Evolutionary conservation across 2,888 invertebrate genomes (phyloP), one percentile per base, ranked within the genome.

Genomic region (Lasioglossum calceatum): DNA sequence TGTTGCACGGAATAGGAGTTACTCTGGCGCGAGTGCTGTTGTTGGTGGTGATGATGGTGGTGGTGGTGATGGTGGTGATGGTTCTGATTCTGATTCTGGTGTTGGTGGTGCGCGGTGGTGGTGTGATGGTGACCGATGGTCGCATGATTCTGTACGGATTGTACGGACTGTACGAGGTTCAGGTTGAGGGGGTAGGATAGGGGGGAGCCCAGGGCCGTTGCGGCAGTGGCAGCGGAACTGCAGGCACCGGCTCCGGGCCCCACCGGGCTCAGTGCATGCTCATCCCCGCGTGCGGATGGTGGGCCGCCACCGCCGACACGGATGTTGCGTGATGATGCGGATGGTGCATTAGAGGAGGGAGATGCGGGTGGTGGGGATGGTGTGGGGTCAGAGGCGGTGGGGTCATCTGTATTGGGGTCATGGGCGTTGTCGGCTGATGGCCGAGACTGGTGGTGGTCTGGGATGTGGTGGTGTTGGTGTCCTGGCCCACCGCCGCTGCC

Each of bases 241-340:
- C 93, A 94, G 93, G 93, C 93, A 93, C 94, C 94, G 94, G 93
- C 93, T 94, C 95, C 95, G 97, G 97, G 96, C 97, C 96, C 97
- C 97, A 96, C 97, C 97, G 96, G 97, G 97, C 97, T 97, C 97
- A 97, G 97, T 97, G 97, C 95, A 97, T 96, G 95, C 97, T 95
- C 95, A 95, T 95, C 93, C 94, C 95, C 93, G 95, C 94, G 96
- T 96, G 95, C 92, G 94, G 94, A 93, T 96, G 93, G 95, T 94
- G 94, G 79, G 82, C 79, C 81, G 27, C 81, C 81, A 93, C 93
- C 93, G 94, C 93, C 91, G 94, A 92, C 77, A 95, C 95, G 94
- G 95, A 93, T 84, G 95, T 93, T 93, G 94, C 95, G 94, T 94
- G 95, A 93, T 95, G 95, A 95, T 94, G 95, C 87, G 94, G 95